A percentile compares a stretch with the other conserved stretches of the same genome.
phyloP scores from a whole-genome alignment of 2,797 vertebrate species.

The Chanos chanos region DNA sequence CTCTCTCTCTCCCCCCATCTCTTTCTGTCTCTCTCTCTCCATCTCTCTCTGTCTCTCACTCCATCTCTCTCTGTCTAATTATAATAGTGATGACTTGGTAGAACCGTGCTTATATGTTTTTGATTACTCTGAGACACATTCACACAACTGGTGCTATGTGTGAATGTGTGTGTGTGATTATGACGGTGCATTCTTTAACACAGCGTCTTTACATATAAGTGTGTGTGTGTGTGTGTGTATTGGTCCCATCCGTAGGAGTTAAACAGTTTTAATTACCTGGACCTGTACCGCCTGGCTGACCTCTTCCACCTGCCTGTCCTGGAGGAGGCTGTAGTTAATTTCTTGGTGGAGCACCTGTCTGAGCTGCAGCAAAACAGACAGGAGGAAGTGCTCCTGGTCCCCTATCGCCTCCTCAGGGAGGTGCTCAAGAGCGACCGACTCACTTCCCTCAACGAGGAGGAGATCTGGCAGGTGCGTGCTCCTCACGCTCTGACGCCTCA shows the following conservation, averaged over 20 bases:
- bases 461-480: conserved; percentile 90
- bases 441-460: conserved; percentile 92
- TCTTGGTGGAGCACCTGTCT: conserved; percentile 93
- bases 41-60: neutral
- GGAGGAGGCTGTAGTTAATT: conserved; percentile 91
- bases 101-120: too few species aligned
- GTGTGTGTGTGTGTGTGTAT: neutral
- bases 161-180: neutral
- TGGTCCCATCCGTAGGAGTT: conserved; percentile 79
- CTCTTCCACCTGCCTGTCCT: conserved; percentile 93
- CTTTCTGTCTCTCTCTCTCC: too few species aligned
- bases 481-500: neutral
- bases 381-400: conserved; percentile 88
- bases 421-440: conserved; percentile 95
- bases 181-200: neutral
- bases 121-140: too few species aligned
- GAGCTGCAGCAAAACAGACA: conserved; percentile 86
- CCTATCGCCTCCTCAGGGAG: conserved; percentile 91
- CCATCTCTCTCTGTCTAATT: neutral
- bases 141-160: neutral
- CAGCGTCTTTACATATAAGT: neutral
- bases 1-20: too few species aligned
- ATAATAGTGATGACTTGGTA: too few species aligned
- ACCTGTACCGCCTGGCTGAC: conserved; percentile 94
- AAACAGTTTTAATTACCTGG: conserved; percentile 96